A percentile compares a stretch with the other conserved stretches of the same genome.
These are phyloP conservation scores for Felis catus DNA, from an alignment of 2,113 vertebrate species.

Conservation along the genomic window DNA sequence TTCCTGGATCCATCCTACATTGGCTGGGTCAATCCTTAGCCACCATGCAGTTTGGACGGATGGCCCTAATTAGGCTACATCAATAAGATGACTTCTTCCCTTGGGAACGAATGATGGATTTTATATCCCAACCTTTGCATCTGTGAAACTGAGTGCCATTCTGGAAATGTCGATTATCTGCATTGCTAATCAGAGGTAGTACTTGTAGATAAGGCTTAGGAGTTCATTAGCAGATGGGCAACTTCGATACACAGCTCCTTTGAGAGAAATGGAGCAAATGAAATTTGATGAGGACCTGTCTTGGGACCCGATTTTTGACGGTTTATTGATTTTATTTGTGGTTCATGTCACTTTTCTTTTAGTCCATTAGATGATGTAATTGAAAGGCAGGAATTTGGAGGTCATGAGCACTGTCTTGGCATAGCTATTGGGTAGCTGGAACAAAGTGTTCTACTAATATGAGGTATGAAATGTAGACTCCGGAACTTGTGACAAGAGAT, in stretches of 20 bases:
- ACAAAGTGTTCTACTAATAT: neutral
- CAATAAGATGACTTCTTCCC: neutral
- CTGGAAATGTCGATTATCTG: conserved; percentile 69
- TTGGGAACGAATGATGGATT: neutral
- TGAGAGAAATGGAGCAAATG: conserved; percentile 47
- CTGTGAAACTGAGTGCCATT: conserved; percentile 63
- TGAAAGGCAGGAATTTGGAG: conserved; percentile 77
- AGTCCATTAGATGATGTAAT: conserved; percentile 76
- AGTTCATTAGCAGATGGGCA: conserved; percentile 75
- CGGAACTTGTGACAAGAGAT: conserved; percentile 58
- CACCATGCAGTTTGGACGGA: neutral
- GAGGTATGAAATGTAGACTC: conserved; percentile 56
- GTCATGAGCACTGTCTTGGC: conserved; percentile 70
- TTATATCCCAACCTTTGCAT: conserved; percentile 22
- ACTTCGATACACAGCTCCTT: conserved; percentile 73
- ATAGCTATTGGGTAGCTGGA: conserved; percentile 73
- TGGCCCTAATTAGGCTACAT: neutral
- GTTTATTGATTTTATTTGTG: conserved; percentile 81
- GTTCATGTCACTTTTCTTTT: conserved; percentile 82
- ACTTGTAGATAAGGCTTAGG: conserved; percentile 53
- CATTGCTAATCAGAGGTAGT: conserved; percentile 74
- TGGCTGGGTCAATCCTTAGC: neutral
- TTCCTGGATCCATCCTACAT: neutral
- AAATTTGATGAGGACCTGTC: conserved; percentile 68
- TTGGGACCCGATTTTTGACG: conserved; percentile 79